These are phyloP conservation scores for Spatula versicolor DNA, from an alignment of 2,797 vertebrate genomes.

Conservation along the genomic window DNA sequence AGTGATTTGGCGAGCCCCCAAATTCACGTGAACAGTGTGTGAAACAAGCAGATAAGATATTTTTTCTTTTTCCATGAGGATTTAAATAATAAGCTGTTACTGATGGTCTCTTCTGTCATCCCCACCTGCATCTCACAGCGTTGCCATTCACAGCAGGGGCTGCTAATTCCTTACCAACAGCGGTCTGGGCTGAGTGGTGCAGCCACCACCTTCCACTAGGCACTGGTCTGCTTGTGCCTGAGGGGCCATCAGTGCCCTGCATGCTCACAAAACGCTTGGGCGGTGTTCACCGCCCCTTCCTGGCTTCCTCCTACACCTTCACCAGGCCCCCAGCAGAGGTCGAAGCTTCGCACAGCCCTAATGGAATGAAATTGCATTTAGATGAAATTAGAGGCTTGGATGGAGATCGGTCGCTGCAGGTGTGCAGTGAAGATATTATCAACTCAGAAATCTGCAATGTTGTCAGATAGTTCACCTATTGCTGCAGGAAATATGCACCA, in stretches of 20 bases:
- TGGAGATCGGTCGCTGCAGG: not conserved
- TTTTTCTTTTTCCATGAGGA: not conserved
- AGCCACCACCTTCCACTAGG: not conserved
- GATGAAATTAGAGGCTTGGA: not conserved
- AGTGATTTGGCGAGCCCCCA: not conserved
- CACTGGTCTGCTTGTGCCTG: not conserved
- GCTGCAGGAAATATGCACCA: not conserved
- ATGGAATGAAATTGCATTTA: not conserved
- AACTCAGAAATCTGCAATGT: not conserved
- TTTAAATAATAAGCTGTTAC: not conserved
- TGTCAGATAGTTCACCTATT: not conserved
- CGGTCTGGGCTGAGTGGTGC: not conserved
- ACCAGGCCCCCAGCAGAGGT: not conserved
- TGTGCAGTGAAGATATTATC: not conserved
- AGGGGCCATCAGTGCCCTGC: not conserved
- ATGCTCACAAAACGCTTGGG: not conserved
- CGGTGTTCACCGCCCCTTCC: rapidly evolving
- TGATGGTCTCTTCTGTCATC: not conserved
- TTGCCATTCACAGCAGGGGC: not conserved
- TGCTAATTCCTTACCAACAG: not conserved
- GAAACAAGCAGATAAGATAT: not conserved
- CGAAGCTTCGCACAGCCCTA: not conserved
- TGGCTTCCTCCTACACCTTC: not conserved
- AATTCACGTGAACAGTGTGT: not conserved
- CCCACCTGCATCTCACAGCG: not conserved